phyloP scores from a whole-genome alignment of 2,888 invertebrate species.

The Leptinotarsa juncta region DNA sequence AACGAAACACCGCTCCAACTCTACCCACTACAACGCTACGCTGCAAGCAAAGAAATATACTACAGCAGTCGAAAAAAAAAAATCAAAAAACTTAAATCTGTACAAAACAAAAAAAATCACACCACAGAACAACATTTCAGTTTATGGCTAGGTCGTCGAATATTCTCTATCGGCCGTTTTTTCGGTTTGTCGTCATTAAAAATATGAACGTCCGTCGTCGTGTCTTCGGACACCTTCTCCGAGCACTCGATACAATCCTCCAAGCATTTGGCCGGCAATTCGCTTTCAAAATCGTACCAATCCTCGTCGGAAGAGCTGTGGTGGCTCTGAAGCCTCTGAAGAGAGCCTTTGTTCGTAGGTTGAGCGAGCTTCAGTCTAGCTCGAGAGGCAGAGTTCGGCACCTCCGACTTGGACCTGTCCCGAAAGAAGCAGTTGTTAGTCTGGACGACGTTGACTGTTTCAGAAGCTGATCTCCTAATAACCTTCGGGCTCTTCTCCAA shows the following conservation, averaged over 20 bases:
- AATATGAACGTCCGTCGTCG: slow-evolving; percentile 36
- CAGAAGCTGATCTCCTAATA: slow-evolving; percentile 57
- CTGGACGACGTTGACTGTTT: slow-evolving; percentile 46
- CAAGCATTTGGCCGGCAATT: slow-evolving; percentile 33
- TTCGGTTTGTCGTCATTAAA: slow-evolving; percentile 34
- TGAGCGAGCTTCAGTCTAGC: slow-evolving; percentile 48
- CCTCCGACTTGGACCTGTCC: slow-evolving; percentile 58
- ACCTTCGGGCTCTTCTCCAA: slow-evolving; percentile 48
- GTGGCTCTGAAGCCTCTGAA: slow-evolving; percentile 63
- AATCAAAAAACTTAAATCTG: slow-evolving; percentile 27
- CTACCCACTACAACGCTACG: slow-evolving; percentile 4
- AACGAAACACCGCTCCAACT: not conserved
- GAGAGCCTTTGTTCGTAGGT: slow-evolving; percentile 51
- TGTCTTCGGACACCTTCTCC: slow-evolving; percentile 21
- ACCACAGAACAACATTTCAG: slow-evolving; percentile 49
- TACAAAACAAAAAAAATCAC: slow-evolving; percentile 44
- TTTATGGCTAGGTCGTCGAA: slow-evolving; percentile 39
- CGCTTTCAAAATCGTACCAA: slow-evolving; percentile 65
- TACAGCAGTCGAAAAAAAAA: slow-evolving; percentile 42
- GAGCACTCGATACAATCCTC: slow-evolving; percentile 35
- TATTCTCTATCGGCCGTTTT: slow-evolving; percentile 27
- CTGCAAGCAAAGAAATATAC: slow-evolving; percentile 38
- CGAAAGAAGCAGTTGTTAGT: slow-evolving; percentile 45
- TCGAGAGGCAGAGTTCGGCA: slow-evolving; percentile 47
- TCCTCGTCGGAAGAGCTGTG: slow-evolving; percentile 67